phyloP scores from a whole-genome alignment of 2,113 vertebrate genomes.

The Larimichthys polyactis region DNA sequence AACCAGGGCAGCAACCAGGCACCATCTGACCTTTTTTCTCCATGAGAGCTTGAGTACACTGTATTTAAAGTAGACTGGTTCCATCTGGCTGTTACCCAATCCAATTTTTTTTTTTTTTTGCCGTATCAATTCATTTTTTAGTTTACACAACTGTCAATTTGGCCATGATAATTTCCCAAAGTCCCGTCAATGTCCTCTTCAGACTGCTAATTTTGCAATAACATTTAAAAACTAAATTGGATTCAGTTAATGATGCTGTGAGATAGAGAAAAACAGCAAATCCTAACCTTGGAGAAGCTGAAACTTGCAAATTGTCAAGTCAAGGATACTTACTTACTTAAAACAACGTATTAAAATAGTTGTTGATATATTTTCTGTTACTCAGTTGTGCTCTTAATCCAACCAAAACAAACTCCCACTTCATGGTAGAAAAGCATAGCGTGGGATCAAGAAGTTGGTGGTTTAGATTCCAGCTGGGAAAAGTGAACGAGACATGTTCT shows the following conservation, averaged over 20 bases:
- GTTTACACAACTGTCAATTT: not conserved
- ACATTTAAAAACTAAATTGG: not conserved
- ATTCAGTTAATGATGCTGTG: not conserved
- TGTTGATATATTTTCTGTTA: not conserved
- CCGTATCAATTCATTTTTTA: too few species aligned
- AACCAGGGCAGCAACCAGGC: not conserved
- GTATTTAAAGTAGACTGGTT: not conserved
- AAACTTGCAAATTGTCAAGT: not conserved
- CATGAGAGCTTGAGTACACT: not conserved
- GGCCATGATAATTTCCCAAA: not conserved
- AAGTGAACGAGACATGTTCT: not conserved
- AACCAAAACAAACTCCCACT: not conserved
- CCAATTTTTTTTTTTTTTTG: not conserved
- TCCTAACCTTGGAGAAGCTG: not conserved
- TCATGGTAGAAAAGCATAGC: not conserved
- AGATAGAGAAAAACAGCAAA: not conserved
- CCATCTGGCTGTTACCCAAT: not conserved
- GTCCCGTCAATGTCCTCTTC: not conserved
- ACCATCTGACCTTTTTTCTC: not conserved
- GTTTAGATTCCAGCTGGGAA: conserved; percentile 51
- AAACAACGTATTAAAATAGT: not conserved
- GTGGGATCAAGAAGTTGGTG: conserved; percentile 20
- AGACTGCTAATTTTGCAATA: not conserved
- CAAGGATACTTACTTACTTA: not conserved
- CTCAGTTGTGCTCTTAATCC: not conserved